Evolutionary conservation across 2,888 invertebrate genomes (phyloP).

Genomic region (Cyaniris semiargus): DNA sequence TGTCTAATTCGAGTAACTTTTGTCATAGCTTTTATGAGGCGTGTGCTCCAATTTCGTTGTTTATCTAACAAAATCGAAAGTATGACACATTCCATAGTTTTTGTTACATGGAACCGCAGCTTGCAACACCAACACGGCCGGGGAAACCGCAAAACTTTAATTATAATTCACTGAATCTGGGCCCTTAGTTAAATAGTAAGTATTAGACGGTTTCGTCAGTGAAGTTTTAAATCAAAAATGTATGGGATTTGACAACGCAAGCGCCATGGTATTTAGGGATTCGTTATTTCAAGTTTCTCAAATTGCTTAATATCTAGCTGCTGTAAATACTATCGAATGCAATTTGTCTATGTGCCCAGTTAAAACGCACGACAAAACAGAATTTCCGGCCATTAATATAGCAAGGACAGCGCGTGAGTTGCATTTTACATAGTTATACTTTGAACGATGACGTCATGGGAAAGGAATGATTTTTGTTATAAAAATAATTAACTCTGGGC

Average conservation of each 20-base stretch:
- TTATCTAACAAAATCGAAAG: conserved; percentile 24
- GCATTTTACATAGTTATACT: not conserved
- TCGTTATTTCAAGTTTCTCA: too few relatives aligned
- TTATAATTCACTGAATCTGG: conserved; percentile 51
- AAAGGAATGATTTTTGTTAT: not conserved
- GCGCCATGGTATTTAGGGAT: too few relatives aligned
- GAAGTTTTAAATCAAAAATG: not conserved
- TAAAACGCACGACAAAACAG: conserved; percentile 56
- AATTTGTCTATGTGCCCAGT: conserved; percentile 26
- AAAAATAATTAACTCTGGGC: not conserved
- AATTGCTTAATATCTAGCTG: too few relatives aligned
- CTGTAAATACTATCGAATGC: not conserved
- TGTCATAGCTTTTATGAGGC: not conserved
- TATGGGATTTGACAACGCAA: too few relatives aligned
- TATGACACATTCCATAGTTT: conserved; percentile 28
- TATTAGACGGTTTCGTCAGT: not conserved
- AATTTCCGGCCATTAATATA: conserved; percentile 72
- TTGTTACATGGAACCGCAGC: conserved; percentile 38
- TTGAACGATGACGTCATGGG: not conserved
- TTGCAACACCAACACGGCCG: conserved; percentile 35
- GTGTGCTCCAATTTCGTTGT: not conserved
- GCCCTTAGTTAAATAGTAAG: not conserved
- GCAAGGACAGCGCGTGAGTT: conserved; percentile 68
- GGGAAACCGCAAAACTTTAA: conserved; percentile 56
- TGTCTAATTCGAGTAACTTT: not conserved